These are phyloP conservation scores for Euwallacea similis DNA, from an alignment of 1,140 invertebrate genomes.

Conservation along the genomic window DNA sequence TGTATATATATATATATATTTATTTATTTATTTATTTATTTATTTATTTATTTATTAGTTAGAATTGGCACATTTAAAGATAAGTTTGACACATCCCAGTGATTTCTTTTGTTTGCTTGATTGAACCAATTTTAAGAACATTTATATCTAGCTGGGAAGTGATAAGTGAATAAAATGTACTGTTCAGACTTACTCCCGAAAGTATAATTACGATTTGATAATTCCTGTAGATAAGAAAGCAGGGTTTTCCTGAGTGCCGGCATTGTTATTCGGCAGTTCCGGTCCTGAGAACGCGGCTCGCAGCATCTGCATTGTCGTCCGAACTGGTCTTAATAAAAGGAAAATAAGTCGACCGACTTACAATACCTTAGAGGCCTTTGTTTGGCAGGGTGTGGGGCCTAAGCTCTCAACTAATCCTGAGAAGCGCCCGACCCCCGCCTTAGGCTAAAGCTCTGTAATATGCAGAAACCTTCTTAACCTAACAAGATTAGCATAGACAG, in stretches of 20 bases:
- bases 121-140: too few relatives aligned
- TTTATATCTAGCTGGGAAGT: too few relatives aligned
- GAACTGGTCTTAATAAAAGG: conserved; percentile 49
- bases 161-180: too few relatives aligned
- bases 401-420: conserved; percentile 61
- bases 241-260: not conserved
- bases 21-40: too few relatives aligned
- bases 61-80: too few relatives aligned
- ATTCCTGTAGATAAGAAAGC: too few relatives aligned
- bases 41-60: too few relatives aligned
- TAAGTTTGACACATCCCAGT: too few relatives aligned
- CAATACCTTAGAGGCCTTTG: conserved; percentile 47
- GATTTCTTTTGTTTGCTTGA: too few relatives aligned
- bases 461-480: conserved; percentile 69
- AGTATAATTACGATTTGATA: too few relatives aligned
- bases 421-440: conserved; percentile 52
- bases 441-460: conserved; percentile 62
- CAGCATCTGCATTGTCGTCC: conserved; percentile 51
- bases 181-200: too few relatives aligned
- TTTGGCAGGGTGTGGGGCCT: conserved; percentile 44
- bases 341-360: conserved; percentile 51
- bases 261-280: not conserved
- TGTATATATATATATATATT: too few relatives aligned
- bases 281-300: conserved; percentile 31
- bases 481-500: conserved; percentile 68